Evolutionary conservation across 2,888 invertebrate species (phyloP), one percentile per base, ranked within the genome.

Genomic region (Mythimna impura): DNA sequence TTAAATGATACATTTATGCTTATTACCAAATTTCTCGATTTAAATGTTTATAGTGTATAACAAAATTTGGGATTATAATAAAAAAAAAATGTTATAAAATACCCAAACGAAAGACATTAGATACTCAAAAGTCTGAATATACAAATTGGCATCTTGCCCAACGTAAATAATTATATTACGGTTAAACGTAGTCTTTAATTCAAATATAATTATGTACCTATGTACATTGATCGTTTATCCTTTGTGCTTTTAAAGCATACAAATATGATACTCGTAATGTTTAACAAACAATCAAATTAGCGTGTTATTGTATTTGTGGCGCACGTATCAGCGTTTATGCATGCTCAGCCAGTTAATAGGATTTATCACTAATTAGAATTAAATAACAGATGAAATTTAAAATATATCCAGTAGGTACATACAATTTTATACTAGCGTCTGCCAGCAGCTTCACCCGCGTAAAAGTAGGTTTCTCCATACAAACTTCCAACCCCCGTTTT

Each of bases 71-170:
- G 61, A 54, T 71, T 66, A 66, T 55, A 63, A 65, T 62, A 9
- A n/a, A 52, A 20, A 62, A 78, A 78, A 63, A 79, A 74, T 77
- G 65, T 75, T 78, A 73, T 64, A 75, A 82, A 80, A 80, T 85
- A 85, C 87, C 84, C 68, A 78, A 81, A 86, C 82, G 57, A 80
- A 86, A 86, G 86, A 86, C 89, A 80, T 85, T 86, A 25, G 25
- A 25, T 25, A 86, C 85, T 85, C 82, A 88, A 86, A 91, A 91
- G 91, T 91, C 91, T 91, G 90, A 91, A 89, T 88, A 84, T 90
- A 89, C 84, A 88, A 85, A 86, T 84, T 78, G 85, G 87, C 85
- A 86, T 83, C 76, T 75, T 78, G 74, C 82, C 87, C 87, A 80
- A 76, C 86, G 85, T 89, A 88, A 86, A 87, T 89, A 88, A 76